Percentiles rank a stretch among this genome's conserved stretches.
Evolutionary conservation across 2,888 invertebrate genomes (phyloP).

Genomic region (Scaptomyza tumidula): DNA sequence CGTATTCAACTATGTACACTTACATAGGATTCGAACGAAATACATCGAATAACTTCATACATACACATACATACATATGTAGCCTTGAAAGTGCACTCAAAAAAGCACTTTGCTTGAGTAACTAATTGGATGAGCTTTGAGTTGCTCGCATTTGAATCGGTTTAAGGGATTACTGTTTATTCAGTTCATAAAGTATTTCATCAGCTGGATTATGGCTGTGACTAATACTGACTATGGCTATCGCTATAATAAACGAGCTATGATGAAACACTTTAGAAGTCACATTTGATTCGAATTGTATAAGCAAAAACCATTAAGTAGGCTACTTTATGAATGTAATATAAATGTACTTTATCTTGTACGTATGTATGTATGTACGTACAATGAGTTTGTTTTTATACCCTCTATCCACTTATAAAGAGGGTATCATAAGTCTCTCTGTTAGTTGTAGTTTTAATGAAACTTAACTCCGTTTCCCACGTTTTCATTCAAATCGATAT

Average conservation of each 20-base stretch:
- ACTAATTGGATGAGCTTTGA: neutral
- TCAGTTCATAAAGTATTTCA: conserved; percentile 24
- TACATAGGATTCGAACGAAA: too few relatives aligned
- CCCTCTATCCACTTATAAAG: neutral
- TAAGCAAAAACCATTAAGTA: conserved; percentile 3
- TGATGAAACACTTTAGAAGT: conserved; percentile 24
- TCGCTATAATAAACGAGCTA: too few relatives aligned
- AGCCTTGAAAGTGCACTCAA: neutral
- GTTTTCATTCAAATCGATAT: neutral
- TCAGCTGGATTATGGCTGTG: conserved; percentile 34
- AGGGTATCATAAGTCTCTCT: too few relatives aligned
- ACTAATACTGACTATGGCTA: conserved; percentile 28
- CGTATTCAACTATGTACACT: too few relatives aligned
- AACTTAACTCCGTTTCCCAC: neutral
- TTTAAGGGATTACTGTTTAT: conserved; percentile 8
- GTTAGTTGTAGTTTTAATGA: too few relatives aligned
- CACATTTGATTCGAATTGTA: neutral
- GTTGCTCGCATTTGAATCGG: neutral
- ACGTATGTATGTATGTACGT: too few relatives aligned
- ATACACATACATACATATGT: too few relatives aligned
- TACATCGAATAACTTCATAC: too few relatives aligned
- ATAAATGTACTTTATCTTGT: too few relatives aligned
- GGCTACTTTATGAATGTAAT: neutral
- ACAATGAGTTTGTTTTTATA: neutral
- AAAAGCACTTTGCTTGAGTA: neutral